These are phyloP conservation scores for Chrysolina americana DNA, from an alignment of 2,888 invertebrate species.

Conservation along the genomic window DNA sequence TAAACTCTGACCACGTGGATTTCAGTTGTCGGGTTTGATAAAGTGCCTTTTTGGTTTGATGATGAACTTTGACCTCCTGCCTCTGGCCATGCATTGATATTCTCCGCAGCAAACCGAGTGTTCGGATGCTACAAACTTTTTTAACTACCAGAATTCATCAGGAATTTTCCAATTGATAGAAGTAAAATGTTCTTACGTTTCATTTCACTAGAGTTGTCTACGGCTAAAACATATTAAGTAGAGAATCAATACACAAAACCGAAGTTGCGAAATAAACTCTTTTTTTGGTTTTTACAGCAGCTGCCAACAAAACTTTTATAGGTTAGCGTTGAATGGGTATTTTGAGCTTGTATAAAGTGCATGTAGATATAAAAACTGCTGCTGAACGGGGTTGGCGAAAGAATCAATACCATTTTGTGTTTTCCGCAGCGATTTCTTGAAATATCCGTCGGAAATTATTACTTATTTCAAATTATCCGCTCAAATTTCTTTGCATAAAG, in stretches of 20 bases:
- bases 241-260: constrained; percentile 56
- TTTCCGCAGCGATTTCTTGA: too few species aligned
- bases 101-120: constrained; percentile 68
- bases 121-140: constrained; percentile 69
- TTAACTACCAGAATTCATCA: constrained; percentile 70
- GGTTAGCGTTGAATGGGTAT: constrained; percentile 8
- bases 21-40: constrained; percentile 48
- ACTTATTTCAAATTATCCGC: too few species aligned
- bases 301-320: constrained; percentile 23
- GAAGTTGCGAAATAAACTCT: constrained; percentile 38
- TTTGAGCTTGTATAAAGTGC: constrained; percentile 4
- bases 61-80: constrained; percentile 65
- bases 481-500: too few species aligned
- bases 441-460: too few species aligned
- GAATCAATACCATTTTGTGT: background rate
- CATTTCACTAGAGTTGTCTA: constrained; percentile 68
- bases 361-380: background rate
- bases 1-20: constrained; percentile 56
- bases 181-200: constrained; percentile 69
- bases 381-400: background rate
- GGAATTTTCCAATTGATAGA: constrained; percentile 69
- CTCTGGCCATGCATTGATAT: constrained; percentile 67
- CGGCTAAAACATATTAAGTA: constrained; percentile 67
- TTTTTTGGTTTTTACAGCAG: constrained; percentile 24
- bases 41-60: constrained; percentile 46